Conservation (phyloP, 2,113 vertebrate species). For the Melanerpes formicivorus region DNA sequence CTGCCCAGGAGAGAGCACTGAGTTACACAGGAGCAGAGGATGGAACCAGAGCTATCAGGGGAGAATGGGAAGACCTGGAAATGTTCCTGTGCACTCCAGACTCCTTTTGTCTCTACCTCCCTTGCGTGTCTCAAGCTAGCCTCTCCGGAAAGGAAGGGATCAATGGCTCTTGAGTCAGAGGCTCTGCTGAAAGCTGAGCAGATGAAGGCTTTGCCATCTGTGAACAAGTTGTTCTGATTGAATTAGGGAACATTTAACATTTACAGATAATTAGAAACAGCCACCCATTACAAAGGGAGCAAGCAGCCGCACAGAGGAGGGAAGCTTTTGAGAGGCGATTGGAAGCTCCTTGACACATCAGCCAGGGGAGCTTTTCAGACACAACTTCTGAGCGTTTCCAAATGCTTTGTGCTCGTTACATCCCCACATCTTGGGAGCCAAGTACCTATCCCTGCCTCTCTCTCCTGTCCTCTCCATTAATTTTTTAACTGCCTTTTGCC, state of each 20-base stretch:
- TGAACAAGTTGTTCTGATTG: constrained; percentile 66
- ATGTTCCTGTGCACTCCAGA: fast-evolving
- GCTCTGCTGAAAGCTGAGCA: constrained; percentile 7
- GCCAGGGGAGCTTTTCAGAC: constrained; percentile 64
- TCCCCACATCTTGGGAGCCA: constrained; percentile 1
- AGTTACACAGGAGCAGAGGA: fast-evolving
- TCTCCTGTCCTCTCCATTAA: neutral
- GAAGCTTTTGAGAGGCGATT: constrained; percentile 52
- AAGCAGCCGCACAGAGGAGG: neutral
- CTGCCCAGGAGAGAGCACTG: neutral
- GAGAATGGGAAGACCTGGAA: neutral
- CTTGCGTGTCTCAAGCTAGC: neutral
- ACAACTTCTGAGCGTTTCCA: constrained; percentile 46
- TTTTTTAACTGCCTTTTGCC: neutral
- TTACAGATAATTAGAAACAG: constrained; percentile 73
- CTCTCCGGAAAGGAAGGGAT: neutral
- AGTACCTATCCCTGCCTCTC: neutral
- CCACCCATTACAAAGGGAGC: constrained; percentile 50
- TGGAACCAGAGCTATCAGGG: neutral
- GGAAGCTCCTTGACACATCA: constrained; percentile 58
- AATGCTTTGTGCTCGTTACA: constrained; percentile 36
- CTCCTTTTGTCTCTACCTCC: neutral
- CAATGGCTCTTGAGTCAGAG: constrained; percentile 19
- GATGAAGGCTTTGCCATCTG: constrained; percentile 68
- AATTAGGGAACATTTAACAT: constrained; percentile 72